Conservation (phyloP, 1,140 invertebrate genomes). For the Hirudo medicinalis region DNA sequence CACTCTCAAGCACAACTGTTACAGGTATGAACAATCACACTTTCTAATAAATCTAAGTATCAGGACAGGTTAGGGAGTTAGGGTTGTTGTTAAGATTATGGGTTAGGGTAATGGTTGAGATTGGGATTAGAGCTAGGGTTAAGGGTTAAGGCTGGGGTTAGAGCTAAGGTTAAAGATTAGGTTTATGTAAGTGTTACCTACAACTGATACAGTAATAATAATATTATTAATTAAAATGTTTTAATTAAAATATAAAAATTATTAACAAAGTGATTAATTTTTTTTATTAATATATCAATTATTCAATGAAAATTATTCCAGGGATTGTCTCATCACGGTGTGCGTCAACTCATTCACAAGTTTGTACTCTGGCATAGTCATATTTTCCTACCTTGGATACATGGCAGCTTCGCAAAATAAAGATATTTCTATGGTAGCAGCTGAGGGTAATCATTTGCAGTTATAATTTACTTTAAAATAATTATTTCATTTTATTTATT, state of each 20-base stretch:
- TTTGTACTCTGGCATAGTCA: constrained; percentile 80
- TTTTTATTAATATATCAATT: background rate
- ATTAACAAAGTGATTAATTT: too few species aligned
- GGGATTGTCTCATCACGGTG: constrained; percentile 53
- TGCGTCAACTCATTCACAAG: constrained; percentile 71
- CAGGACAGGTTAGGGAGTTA: background rate
- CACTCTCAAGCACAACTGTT: constrained; percentile 93
- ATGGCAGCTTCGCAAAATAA: constrained; percentile 68
- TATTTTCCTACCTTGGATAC: constrained; percentile 85
- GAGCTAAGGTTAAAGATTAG: too few species aligned
- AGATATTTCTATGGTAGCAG: constrained; percentile 69
- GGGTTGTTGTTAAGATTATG: background rate
- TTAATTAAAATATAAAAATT: too few species aligned
- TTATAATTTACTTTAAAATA: background rate
- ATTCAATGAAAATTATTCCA: constrained; percentile 15
- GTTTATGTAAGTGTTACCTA: too few species aligned
- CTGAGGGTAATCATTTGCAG: constrained; percentile 50
- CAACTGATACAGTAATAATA: too few species aligned
- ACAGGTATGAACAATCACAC: constrained; percentile 54
- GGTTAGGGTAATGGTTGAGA: background rate
- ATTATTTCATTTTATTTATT: too few species aligned
- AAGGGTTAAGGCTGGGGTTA: too few species aligned
- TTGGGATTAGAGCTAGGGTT: background rate
- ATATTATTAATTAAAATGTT: too few species aligned
- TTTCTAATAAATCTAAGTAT: background rate